These are phyloP conservation scores for Megalops cyprinoides DNA, from an alignment of 2,797 vertebrate genomes.

Conservation along the genomic window DNA sequence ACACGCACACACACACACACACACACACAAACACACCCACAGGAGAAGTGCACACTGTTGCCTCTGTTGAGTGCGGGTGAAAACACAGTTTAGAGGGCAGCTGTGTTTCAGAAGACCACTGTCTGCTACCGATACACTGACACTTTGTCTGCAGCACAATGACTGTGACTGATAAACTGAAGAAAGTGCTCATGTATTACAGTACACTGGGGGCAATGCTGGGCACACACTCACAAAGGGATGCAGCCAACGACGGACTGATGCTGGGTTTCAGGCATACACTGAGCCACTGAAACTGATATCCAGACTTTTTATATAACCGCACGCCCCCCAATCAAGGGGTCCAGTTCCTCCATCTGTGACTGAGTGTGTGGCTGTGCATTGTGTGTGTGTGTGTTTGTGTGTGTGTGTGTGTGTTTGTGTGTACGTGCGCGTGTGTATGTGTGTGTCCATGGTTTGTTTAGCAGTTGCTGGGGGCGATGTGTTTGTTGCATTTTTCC, in stretches of 20 bases:
- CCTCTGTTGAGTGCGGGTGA: neutral
- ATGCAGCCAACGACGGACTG: too few relatives aligned
- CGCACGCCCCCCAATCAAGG: too few relatives aligned
- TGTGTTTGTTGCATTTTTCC: neutral
- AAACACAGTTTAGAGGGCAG: neutral
- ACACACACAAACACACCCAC: constrained; percentile 8
- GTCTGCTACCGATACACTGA: too few relatives aligned
- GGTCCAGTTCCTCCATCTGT: constrained; percentile 56
- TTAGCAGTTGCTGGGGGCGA: neutral
- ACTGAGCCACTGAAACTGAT: neutral
- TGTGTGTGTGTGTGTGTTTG: constrained; percentile 36
- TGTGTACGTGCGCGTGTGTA: constrained; percentile 42
- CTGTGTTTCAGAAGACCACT: too few relatives aligned
- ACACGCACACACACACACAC: neutral
- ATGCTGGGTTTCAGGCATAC: too few relatives aligned
- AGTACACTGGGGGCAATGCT: neutral
- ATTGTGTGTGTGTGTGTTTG: constrained; percentile 52
- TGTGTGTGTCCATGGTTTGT: constrained; percentile 23
- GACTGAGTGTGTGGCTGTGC: neutral
- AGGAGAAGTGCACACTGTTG: neutral
- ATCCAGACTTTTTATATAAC: neutral
- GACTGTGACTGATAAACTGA: constrained; percentile 2
- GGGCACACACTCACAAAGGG: too few relatives aligned
- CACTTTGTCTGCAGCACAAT: neutral
- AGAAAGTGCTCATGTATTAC: neutral